Base-by-base conservation (phyloP, 2,888 invertebrate genomes). In the Troides aeacus region DNA sequence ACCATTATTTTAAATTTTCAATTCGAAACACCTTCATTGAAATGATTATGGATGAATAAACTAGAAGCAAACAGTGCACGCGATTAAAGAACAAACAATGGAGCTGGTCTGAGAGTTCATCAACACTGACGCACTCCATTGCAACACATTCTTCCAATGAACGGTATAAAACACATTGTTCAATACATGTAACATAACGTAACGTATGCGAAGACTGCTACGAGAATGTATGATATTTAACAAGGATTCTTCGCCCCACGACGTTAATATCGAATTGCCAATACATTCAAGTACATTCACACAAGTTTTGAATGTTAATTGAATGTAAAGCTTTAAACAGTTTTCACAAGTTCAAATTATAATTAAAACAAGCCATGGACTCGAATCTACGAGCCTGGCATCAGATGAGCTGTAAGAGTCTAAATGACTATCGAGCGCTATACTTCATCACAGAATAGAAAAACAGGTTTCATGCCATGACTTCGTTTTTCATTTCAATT, bases 121-220 rank as follows among this genome's bases (percentile, higher is more conserved):
- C 58, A 64, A 65, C 65, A 58, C 58, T 59, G 65, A 59, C 59
- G 46, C 65, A 46, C 58, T 24, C 18, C 24, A 64, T 42, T 17
- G 64, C 64, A 30, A 18, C 12, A 65, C 65, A 24, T 59, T 65
- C 42, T 59, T 24, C 8, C 58, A 42, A 46, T 65, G 42, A 58
- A 8, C 18, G 42, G 21, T 46, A 58, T 18, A 15, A 30, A 30
- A 42, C 18, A 58, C 15, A 21, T 17, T 1, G 46, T 64, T 39
- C 21, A 39, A 23, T 17, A 50, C 17, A 50, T 50, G 10, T 18
- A 56, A 61, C 23, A n/a, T 10, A 56, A 67, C 23, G 56, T 62
- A 62, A 12, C 30, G 21, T 18, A 63, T 59, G 21, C 50, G 30
- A 50, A 62, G 62, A 68, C 30, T 68, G n/a, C 18, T n/a, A 7